Evolutionary conservation across 2,888 invertebrate species (phyloP).

Genomic region (Lasioglossum calceatum): DNA sequence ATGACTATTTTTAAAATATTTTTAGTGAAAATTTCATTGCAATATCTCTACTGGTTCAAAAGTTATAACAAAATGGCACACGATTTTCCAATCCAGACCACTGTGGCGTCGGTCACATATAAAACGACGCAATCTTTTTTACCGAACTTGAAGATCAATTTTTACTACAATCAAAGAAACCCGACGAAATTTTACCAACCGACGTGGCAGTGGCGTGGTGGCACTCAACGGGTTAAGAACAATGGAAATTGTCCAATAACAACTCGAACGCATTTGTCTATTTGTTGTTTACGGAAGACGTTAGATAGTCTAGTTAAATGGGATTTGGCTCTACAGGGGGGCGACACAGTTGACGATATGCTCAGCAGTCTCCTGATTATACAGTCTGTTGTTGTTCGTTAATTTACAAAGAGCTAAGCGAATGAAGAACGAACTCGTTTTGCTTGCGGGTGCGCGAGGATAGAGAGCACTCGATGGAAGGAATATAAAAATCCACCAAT

Average conservation of each 20-base stretch:
- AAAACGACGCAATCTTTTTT: too few relatives aligned
- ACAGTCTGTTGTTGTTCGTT: slow-evolving; percentile 6
- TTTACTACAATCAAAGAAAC: too few relatives aligned
- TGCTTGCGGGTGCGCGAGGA: neutral
- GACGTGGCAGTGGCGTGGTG: too few relatives aligned
- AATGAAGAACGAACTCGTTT: neutral
- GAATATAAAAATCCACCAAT: neutral
- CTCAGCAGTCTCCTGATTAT: neutral
- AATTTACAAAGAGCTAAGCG: neutral
- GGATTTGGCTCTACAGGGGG: neutral
- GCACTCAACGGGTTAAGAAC: neutral
- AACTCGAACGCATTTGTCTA: neutral
- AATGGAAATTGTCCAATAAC: neutral
- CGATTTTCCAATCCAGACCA: too few relatives aligned
- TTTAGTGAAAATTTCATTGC: too few relatives aligned
- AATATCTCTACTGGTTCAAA: too few relatives aligned
- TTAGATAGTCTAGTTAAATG: neutral
- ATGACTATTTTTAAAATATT: too few relatives aligned
- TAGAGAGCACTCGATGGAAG: neutral
- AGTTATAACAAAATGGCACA: too few relatives aligned
- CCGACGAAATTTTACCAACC: too few relatives aligned
- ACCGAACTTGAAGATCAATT: too few relatives aligned
- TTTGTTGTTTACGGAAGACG: neutral
- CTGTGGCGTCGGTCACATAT: too few relatives aligned
- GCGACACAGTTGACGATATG: neutral